phyloP scores from a whole-genome alignment of 2,113 vertebrate species.

The Heteronetta atricapilla region DNA sequence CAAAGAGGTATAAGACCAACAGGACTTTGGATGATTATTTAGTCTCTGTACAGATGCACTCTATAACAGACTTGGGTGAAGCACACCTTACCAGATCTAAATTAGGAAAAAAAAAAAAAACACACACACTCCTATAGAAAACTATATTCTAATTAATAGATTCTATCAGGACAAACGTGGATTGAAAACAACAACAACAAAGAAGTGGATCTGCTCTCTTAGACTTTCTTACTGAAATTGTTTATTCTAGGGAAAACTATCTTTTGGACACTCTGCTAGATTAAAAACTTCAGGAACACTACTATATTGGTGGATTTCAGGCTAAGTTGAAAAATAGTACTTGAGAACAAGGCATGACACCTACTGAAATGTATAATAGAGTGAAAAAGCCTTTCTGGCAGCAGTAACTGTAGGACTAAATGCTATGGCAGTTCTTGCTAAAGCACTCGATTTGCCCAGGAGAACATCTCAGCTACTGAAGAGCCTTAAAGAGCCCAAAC shows the following conservation, averaged over 20 bases:
- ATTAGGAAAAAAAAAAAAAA: not conserved
- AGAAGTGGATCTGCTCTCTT: not conserved
- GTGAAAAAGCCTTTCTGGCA: conserved; percentile 19
- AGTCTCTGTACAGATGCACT: not conserved
- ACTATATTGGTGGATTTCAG: not conserved
- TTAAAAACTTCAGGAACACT: not conserved
- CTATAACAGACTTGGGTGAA: not conserved
- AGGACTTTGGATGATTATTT: not conserved
- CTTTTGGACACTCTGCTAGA: not conserved
- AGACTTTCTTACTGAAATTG: not conserved
- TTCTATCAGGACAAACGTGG: not conserved
- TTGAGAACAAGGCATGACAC: not conserved
- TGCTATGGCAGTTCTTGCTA: not conserved
- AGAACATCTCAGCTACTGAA: not conserved
- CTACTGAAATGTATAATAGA: not conserved
- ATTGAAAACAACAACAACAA: too few relatives aligned
- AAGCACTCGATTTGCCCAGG: not conserved
- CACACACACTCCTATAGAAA: rapidly evolving
- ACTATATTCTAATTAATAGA: not conserved
- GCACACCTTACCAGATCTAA: not conserved
- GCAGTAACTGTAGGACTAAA: not conserved
- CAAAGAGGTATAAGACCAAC: not conserved
- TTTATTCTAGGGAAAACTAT: not conserved
- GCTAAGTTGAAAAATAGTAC: not conserved
- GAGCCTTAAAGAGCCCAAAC: not conserved